Evolutionary conservation across 1,140 invertebrate species (phyloP).

Genomic region (Bombus superbus): DNA sequence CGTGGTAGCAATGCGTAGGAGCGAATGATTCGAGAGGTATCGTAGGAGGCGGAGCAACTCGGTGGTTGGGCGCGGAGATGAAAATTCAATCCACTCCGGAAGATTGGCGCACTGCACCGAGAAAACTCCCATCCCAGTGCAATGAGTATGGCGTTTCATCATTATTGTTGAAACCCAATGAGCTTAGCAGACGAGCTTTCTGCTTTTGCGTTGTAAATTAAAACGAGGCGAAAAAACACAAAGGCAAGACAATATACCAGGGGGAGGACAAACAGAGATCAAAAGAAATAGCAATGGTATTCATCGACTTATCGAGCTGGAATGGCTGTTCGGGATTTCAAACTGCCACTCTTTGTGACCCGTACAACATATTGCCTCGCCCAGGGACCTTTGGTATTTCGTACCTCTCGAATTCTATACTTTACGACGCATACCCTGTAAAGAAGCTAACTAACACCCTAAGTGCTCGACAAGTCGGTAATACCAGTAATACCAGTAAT

Average conservation of each 20-base stretch:
- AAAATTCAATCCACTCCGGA: not conserved
- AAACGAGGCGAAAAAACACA: not conserved
- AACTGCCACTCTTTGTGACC: too few relatives aligned
- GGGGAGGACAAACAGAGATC: fast-evolving
- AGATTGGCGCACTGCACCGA: not conserved
- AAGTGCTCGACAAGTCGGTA: too few relatives aligned
- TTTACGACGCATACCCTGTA: too few relatives aligned
- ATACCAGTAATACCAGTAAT: too few relatives aligned
- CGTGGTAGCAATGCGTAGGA: too few relatives aligned
- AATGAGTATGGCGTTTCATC: conserved; percentile 26
- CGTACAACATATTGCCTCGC: too few relatives aligned
- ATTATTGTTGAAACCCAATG: not conserved
- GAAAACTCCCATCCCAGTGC: not conserved
- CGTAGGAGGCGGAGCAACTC: not conserved
- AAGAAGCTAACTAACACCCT: too few relatives aligned
- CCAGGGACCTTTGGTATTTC: too few relatives aligned
- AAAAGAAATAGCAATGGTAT: not conserved
- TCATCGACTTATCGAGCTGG: not conserved
- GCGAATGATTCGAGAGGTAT: too few relatives aligned
- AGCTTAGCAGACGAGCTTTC: not conserved
- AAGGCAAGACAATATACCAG: not conserved
- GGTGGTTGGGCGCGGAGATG: not conserved
- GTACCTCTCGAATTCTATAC: too few relatives aligned
- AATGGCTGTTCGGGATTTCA: conserved; percentile 24
- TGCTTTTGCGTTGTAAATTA: not conserved